These are phyloP conservation scores for Schlechtendalia chinensis DNA, from an alignment of 1,140 invertebrate species.

Conservation along the genomic window DNA sequence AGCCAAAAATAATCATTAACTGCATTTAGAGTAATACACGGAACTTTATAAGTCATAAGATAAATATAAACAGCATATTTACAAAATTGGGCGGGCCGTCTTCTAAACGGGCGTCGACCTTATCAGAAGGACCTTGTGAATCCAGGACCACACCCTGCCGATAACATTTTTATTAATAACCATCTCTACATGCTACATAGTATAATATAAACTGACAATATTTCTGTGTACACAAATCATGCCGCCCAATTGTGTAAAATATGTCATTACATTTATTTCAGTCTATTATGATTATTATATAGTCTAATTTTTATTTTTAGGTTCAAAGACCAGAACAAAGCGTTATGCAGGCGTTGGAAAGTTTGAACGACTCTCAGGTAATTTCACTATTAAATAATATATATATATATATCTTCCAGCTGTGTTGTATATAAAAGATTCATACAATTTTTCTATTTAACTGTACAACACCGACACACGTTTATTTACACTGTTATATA, in stretches of 20 bases:
- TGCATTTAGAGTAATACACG: neutral
- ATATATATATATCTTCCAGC: neutral
- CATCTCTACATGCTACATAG: neutral
- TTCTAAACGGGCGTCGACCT: slow-evolving; percentile 43
- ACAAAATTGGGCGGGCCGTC: slow-evolving; percentile 31
- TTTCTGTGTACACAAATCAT: slow-evolving; percentile 20
- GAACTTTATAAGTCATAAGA: neutral
- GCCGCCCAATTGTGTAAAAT: neutral
- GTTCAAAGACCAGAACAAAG: slow-evolving; percentile 87
- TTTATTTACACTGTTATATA: neutral
- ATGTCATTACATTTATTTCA: too few species aligned
- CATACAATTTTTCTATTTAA: neutral
- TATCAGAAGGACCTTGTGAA: slow-evolving; percentile 42
- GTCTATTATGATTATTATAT: neutral
- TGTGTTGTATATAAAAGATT: neutral
- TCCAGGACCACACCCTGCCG: slow-evolving; percentile 45
- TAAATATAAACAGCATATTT: slow-evolving; percentile 6
- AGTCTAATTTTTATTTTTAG: slow-evolving; percentile 63
- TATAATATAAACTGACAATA: neutral
- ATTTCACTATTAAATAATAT: slow-evolving; percentile 23
- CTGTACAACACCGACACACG: neutral
- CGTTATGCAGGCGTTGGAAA: slow-evolving; percentile 92
- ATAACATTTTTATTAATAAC: slow-evolving; percentile 38
- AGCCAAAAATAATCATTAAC: neutral
- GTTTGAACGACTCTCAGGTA: slow-evolving; percentile 83